Base-by-base conservation (phyloP, 2,797 vertebrate species). In the Sciaenops ocellatus region DNA sequence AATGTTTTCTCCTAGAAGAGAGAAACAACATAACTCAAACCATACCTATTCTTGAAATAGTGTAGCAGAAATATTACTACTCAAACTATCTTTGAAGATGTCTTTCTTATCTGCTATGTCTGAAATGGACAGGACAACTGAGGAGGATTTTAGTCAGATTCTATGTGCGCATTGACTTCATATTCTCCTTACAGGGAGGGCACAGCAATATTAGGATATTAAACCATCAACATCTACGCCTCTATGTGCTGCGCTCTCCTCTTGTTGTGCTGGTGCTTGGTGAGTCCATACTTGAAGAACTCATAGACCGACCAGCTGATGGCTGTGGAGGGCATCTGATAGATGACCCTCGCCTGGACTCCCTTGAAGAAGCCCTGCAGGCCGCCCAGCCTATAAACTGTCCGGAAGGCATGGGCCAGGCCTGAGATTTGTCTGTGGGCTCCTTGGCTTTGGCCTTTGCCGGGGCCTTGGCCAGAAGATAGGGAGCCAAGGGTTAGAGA, bases 231-330 rank as follows among this genome's bases (percentile, higher is more conserved):
- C 38, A 82, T 80, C 85, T 92, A 85, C 42, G 85, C 83, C 76
- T 92, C 91, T 67, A 72, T 72, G 57, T 91, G 89, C 83, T 88
- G 90, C 22, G 73, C 15, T 83, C 87, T 86, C 86, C 91, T 97
- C 92, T 97, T 96, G 74, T 97, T 89, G 66, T 96, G 96, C 91
- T 97, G 97, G 89, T 92, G 96, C 89, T 98, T 97, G 71, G 97
- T 99, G 92, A 99, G 97, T 86, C 97, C 93, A 73, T 98, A 98
- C 89, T 99, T 98, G 94, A 99, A 99, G 95, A 99, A 99, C 95
- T 99, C 98, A 0, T 99, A 99, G 87, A 99, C 98, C 0, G 98
- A 99, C 98, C 98, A 99, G 79, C 98, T 97, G 15, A 98, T 99
- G 6, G 98, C 98, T 0, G 98, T 99, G 11, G 98, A 99, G 93